Conservation (phyloP, 2,888 invertebrate species). For the Chrysolina americana region DNA sequence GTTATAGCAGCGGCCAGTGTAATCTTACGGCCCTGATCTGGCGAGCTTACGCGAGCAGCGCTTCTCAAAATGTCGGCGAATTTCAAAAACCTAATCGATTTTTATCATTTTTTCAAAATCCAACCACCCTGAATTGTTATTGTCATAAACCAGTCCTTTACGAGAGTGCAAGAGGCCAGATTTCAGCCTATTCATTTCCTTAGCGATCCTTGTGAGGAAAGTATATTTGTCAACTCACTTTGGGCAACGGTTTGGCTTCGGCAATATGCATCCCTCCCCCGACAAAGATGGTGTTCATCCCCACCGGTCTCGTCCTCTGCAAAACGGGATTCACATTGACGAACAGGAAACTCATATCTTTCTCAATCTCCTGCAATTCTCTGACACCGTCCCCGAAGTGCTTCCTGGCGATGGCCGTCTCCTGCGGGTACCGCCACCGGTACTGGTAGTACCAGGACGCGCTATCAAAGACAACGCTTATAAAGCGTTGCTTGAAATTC, state of each 20-base stretch:
- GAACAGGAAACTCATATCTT: conserved; percentile 54
- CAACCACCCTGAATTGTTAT: no score
- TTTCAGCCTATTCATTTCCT: no score
- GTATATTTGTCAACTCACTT: conserved; percentile 50
- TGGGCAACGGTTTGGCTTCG: conserved; percentile 46
- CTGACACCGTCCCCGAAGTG: conserved; percentile 56
- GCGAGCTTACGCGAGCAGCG: no score
- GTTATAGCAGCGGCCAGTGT: no score
- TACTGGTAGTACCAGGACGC: conserved; percentile 40
- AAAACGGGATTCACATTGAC: conserved; percentile 59
- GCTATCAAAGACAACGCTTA: conserved; percentile 21
- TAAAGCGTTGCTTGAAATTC: conserved; percentile 64
- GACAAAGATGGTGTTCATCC: conserved; percentile 58
- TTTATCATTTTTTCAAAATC: no score
- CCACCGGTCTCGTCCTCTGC: conserved; percentile 54
- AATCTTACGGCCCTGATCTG: no score
- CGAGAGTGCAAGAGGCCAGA: no score
- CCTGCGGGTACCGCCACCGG: neutral
- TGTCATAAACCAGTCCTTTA: no score
- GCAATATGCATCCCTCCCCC: conserved; percentile 55
- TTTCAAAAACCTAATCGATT: no score
- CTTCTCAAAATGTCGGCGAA: no score
- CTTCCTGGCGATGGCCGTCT: conserved; percentile 36
- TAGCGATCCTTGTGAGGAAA: neutral
- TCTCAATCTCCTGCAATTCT: conserved; percentile 53